Evolutionary conservation across 2,888 invertebrate species (phyloP), one percentile per base, ranked within the genome.

Genomic region (Desoria tigrina): DNA sequence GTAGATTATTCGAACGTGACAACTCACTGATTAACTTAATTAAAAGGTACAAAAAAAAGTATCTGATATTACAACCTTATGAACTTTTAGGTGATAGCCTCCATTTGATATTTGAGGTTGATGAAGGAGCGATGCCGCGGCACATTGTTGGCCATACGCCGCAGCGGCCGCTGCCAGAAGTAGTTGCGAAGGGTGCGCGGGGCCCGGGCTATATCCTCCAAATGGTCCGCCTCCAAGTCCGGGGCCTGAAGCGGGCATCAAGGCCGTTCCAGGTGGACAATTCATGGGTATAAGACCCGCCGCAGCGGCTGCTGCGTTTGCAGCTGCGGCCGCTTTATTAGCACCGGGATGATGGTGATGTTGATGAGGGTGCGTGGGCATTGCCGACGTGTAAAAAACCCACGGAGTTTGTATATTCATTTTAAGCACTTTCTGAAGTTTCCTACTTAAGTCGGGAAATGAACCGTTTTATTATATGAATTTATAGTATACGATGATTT

Each of bases 371-470:
- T 60, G 64, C 32, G 63, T 65, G n/a, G 72, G 69, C 6, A 73
- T 58, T 9, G 71, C 66, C 39, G 73, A 71, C 3, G 75, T 71
- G 54, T 72, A 75, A 63, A 75, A 75, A 51, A 75, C 68, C 75
- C 75, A 75, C 24, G 75, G 75, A 24, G 75, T 69, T 60, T 75
- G 75, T 68, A 75, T 75, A 60, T 68, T 72, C 68, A 68, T 68
- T 42, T n/a, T 37, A n/a, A n/a, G n/a, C n/a, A n/a, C n/a, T n/a
- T n/a, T n/a, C n/a, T n/a, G n/a, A n/a, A n/a, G n/a, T n/a, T n/a
- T n/a, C n/a, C n/a, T n/a, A n/a, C n/a, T n/a, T n/a, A n/a, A n/a
- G n/a, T n/a, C n/a, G n/a, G n/a, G n/a, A n/a, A n/a, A n/a, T n/a
- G n/a, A 32, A 4, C 32, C 32, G 32, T 7, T 11, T 32, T 32